Base-by-base conservation (phyloP, 2,113 vertebrate species). In the Athene noctua region DNA sequence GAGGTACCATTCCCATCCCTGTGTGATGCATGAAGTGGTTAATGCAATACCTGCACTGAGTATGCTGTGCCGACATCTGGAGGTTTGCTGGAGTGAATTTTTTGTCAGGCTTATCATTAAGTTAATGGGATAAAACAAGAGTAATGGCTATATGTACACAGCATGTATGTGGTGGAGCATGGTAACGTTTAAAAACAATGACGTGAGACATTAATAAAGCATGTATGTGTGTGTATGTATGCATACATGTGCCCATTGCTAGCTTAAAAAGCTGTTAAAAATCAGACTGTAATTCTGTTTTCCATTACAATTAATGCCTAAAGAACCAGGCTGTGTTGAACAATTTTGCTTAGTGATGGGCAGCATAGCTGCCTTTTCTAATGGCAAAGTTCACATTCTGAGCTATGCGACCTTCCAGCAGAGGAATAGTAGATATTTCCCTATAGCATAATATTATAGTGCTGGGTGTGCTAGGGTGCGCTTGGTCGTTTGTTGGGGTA, bases 211-310 rank as follows among this genome's bases (percentile, higher is more conserved):
- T 47, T 58, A 87, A 29, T 88, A 84, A 67, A 65, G 34, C 27
- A 40, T 54, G 9, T 21, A 9, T 20, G 6, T 54, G 6, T 46
- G 19, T 81, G 3, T 59, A 0, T 2, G 6, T 68, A 15, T 29
- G 14, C 42, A 80, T 38, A 27, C 70, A 51, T 0, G 1, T 83
- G 29, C 26, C 36, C 36, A 40, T 29, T 65, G 40, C 51, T 61
- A 23, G 11, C 16, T 87, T 90, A 65, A 75, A 94, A 86, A 52
- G 19, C 57, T 86, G 51, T 46, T 92, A 66, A 87, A 61, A 83
- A 73, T 83, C 29, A 80, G n/a, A n/a, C 14, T 57, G 11, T 57
- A 80, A 66, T 80, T 83, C 40, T 57, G 5, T 55, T 94, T 92
- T 94, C 30, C 46, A 26, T 90, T 74, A 61, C 22, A 55, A 40